These are phyloP conservation scores for Xiphorhynchus elegans DNA, from an alignment of 2,113 vertebrate species.

Conservation along the genomic window DNA sequence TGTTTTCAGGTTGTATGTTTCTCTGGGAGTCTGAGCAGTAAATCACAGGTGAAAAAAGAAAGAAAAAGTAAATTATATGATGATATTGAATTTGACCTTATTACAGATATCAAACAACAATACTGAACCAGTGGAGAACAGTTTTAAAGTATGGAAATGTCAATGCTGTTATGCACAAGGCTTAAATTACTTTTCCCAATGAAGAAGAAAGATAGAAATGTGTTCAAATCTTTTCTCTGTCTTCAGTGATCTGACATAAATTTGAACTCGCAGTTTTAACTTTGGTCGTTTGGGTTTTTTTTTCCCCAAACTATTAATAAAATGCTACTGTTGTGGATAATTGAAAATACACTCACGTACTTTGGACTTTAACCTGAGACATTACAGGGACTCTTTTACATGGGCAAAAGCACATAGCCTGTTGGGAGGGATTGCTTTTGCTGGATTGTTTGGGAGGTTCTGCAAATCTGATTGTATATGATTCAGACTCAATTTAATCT, in stretches of 20 bases:
- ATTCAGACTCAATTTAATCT: not conserved
- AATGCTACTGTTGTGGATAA: not conserved
- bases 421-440: not conserved
- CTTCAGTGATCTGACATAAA: not conserved
- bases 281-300: not conserved
- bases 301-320: not conserved
- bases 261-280: not conserved
- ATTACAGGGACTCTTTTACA: not conserved
- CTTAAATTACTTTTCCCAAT: not conserved
- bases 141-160: not conserved
- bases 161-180: not conserved
- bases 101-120: not conserved
- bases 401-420: not conserved
- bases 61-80: not conserved
- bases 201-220: not conserved
- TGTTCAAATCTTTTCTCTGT: not conserved
- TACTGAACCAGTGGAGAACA: not conserved
- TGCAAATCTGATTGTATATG: not conserved
- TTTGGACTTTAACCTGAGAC: not conserved
- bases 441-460: not conserved
- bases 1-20: not conserved
- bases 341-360: not conserved
- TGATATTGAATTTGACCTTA: not conserved
- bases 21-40: not conserved
- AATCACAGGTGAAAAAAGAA: not conserved